phyloP scores from a whole-genome alignment of 2,888 invertebrate species.

The Scaptomyza cyrtandrae region DNA sequence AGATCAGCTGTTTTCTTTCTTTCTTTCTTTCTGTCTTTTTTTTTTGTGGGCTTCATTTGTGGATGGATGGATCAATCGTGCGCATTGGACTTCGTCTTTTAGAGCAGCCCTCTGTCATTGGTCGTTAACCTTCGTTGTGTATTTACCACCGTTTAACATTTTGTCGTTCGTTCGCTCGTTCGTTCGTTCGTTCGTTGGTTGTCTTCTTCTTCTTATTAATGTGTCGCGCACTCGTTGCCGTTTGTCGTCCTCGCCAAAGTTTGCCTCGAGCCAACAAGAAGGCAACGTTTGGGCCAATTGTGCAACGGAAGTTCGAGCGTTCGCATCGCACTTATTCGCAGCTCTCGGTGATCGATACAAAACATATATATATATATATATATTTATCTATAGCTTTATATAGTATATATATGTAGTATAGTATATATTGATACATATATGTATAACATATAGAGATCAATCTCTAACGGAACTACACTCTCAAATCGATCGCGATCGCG shows the following conservation, averaged over 20 bases:
- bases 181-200: constrained; percentile 9
- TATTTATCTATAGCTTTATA: neutral
- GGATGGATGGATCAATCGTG: constrained; percentile 1
- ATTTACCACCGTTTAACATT: no score
- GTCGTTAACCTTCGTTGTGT: neutral
- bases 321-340: constrained; percentile 52
- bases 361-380: neutral
- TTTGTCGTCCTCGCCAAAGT: constrained; percentile 48
- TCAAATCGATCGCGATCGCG: constrained; percentile 9
- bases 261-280: constrained; percentile 46
- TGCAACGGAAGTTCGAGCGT: constrained; percentile 77
- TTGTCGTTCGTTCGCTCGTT: constrained; percentile 1
- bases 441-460: neutral
- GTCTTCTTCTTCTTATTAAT: constrained; percentile 16
- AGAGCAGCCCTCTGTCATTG: constrained; percentile 1
- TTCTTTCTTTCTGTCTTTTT: no score
- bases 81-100: neutral
- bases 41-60: constrained; percentile 15
- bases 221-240: constrained; percentile 21
- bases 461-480: neutral
- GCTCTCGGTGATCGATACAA: constrained; percentile 32
- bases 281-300: constrained; percentile 61
- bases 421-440: neutral
- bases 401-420: neutral
- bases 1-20: constrained; percentile 11